Base-by-base conservation (phyloP, 2,888 invertebrate genomes). In the Gibbula magus region DNA sequence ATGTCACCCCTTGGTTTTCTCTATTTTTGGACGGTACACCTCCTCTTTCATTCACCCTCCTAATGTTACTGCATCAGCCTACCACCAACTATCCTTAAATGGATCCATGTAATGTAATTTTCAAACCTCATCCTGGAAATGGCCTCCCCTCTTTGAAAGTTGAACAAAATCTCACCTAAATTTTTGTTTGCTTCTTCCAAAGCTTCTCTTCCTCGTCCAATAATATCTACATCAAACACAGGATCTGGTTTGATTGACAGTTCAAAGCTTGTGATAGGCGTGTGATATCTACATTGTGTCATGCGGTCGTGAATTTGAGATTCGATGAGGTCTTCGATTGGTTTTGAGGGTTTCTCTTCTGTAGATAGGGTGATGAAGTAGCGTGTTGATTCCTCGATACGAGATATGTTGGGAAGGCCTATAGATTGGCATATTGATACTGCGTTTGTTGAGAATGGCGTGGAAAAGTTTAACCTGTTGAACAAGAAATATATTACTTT, bases 371-470 rank as follows among this genome's bases (percentile, higher is more conserved):
- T 82, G 22, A 94, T 84, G 52, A 95, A 94, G 93, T 97, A 98
- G n/a, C 91, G 82, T 20, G 84, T 83, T 2, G 92, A 91, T 5
- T 75, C 82, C 93, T 99, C 99, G 77, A 99, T 94, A 78, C 99
- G 95, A 3, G 94, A 94, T 4, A 99, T 94, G 91, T 95, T 95
- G 56, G 93, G 93, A 51, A 98, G 93, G 2, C 97, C 96, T 67
- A 98, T 95, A 88, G 97, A 96, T 85, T 95, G 95, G 91, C 97
- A 98, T 87, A 99, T 98, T 77, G 98, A 97, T 0, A 99, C 96
- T 39, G 98, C 97, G 93, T 99, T 99, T 86, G 98, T 98, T 0
- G 98, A 98, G 92, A 97, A 97, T 0, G 99, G 96, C 54, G 99
- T 99, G 20, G 97, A 98, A 92, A 98, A 98, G 93, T 98, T 90